Evolutionary conservation across 2,888 invertebrate genomes (phyloP), one percentile per base, ranked within the genome.

Genomic region (Alloplasta piceator): DNA sequence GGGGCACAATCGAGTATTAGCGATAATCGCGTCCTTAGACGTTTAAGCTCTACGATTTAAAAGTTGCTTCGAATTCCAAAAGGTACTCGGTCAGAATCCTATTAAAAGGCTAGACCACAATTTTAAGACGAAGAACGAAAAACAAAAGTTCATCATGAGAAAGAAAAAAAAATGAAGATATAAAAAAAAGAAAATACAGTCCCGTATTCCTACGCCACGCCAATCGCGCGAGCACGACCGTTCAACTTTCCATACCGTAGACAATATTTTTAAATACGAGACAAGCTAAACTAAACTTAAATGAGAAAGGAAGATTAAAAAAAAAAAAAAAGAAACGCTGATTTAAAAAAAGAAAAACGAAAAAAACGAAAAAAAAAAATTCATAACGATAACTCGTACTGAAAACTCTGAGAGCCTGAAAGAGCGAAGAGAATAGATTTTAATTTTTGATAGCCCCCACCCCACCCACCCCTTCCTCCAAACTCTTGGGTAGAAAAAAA

Each of bases 211-310:
- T 91, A 90, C 86, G 90, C 88, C 88, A 89, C 88, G 86, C 86
- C 86, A 89, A 90, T 85, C 89, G 88, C 89, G 90, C 88, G 89
- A 79, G n/a, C 88, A 91, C 91, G 91, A 88, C 89, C 87, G 88
- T 90, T 88, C 90, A 86, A 90, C 87, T 90, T 89, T 91, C 89
- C 91, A 91, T 91, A 89, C 89, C 86, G 89, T 92, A 92, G 91
- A 92, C 91, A 92, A 92, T 92, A 92, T 92, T 92, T 91, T n/a
- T n/a, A n/a, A n/a, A 92, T 91, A 92, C 90, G 89, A 91, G 86
- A 90, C 89, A 90, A 90, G 87, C 87, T 89, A 88, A 86, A 88
- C 85, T 88, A 87, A 87, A 88, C 78, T 86, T n/a, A n/a, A n/a
- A n/a, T n/a, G n/a, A n/a, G n/a, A n/a, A n/a, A n/a, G n/a, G n/a